Evolutionary conservation across 2,888 invertebrate species (phyloP).

Genomic region (Neoaliturus tenellus): DNA sequence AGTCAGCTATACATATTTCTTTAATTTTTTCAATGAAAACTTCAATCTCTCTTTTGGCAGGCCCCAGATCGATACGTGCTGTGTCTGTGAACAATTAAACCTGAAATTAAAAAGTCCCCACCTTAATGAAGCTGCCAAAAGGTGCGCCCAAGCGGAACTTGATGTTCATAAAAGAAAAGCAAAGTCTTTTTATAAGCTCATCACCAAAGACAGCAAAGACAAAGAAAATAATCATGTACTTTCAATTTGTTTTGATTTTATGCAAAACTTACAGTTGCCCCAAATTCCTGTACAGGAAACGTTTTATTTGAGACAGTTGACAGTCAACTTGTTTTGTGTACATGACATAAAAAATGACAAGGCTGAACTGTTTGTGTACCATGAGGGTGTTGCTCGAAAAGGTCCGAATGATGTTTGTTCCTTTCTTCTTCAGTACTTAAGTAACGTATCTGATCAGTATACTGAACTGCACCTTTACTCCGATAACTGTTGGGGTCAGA

Average conservation of each 20-base stretch:
- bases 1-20: constrained; percentile 60
- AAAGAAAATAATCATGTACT: constrained; percentile 59
- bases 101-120: constrained; percentile 59
- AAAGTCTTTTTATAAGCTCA: constrained; percentile 64
- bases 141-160: constrained; percentile 64
- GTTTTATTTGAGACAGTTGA: constrained; percentile 2
- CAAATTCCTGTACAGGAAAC: constrained; percentile 18
- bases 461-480: constrained; percentile 64
- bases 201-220: constrained; percentile 62
- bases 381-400: neutral
- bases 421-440: constrained; percentile 45
- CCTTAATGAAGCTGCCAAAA: constrained; percentile 64
- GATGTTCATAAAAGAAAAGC: constrained; percentile 63
- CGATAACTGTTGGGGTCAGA: constrained; percentile 67
- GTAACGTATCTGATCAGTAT: neutral
- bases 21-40: constrained; percentile 63
- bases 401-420: constrained; percentile 14
- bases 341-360: neutral
- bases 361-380: neutral
- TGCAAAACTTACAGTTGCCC: constrained; percentile 65
- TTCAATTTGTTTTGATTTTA: constrained; percentile 67
- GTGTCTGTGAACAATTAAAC: constrained; percentile 58
- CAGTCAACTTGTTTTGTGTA: constrained; percentile 30
- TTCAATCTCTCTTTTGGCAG: constrained; percentile 59
- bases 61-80: constrained; percentile 58